Base-by-base conservation (phyloP, 2,797 vertebrate genomes). In the Xerus rutilus region DNA sequence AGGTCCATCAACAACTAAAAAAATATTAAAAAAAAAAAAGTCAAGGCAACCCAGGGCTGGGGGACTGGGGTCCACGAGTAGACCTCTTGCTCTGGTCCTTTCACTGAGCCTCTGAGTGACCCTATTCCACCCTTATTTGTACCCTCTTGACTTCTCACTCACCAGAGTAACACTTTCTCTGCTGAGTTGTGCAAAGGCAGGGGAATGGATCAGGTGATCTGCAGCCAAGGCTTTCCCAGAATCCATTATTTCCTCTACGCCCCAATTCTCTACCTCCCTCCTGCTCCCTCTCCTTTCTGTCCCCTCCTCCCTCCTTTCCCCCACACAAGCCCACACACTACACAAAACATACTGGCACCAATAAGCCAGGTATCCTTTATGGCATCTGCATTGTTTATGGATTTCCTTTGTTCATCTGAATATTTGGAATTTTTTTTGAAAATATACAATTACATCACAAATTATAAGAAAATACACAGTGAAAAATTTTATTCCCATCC, bases 371-470 rank as follows among this genome's bases (percentile, higher is more conserved):
- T 3, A 1, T 49, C 18, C 47, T 52, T 74, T 21, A 54, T 7
- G 39, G 32, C 30, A 2, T 47, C 82, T 87, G 23, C 25, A 65
- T 49, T 67, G 87, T 54, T 77, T 74, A 83, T 69, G 9, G 17
- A 9, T 52, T 52, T 62, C 64, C 59, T 84, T 49, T 64, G 20
- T 84, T 70, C 73, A 35, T 52, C 14, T 70, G 28, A 45, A 25
- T 30, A n/a, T 67, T 47, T 20, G 82, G 76, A 74, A 57, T 64
- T 45, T 93, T 93, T 39, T 89, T 86, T 57, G 4, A 72, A 35
- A 87, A 77, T 57, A n/a, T 87, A 43, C 2, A 72, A n/a, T 93
- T 87, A 39, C 39, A 78, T 91, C 9, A 78, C 92, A 83, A 83
- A 54, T 64, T 47, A 11, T 35, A 77, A 94, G 77, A 59, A 85